Base-by-base conservation (phyloP, 2,113 vertebrate species). In the Scomber japonicus region DNA sequence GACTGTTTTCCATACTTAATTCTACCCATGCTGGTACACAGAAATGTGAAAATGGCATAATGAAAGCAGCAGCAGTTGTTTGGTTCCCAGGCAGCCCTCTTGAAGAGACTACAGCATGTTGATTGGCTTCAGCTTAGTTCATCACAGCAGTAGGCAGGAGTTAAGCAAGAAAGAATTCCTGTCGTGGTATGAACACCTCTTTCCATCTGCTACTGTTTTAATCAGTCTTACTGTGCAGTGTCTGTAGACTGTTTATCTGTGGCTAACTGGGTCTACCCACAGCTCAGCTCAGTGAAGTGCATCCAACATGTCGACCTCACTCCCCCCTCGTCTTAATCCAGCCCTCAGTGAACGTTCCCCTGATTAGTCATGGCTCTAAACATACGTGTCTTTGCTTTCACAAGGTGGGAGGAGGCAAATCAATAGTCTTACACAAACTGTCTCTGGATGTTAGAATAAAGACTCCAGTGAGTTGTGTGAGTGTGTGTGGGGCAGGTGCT, bases 361-460 rank as follows among this genome's bases (percentile, higher is more conserved):
- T 66, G 65, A 85, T 93, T 71, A 86, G 83, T 81, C 71, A 83
- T 62, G 86, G 71, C 82, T 78, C 80, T 87, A 76, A 66, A 83
- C 84, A 84, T 83, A 63, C 62, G 54, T 81, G 75, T 83, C 70
- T 89, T 46, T 63, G 81, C 80, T 75, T 61, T 83, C 48, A 74
- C 54, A 4, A 59, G 7, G 79, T 76, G 71, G 85, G 76, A 75
- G 56, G 76, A 80, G 68, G 71, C 9, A 0, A 72, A 88, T 92
- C 88, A 61, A 88, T 87, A 74, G 45, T 78, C 71, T 66, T 31
- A 14, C 66, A 63, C 27, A 88, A 74, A 74, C 53, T 9, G 63
- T 78, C 71, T 82, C 56, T 56, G 24, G 46, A 64, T 78, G 69
- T 31, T 54, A 15, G 35, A 19, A 67, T 21, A 54, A 78, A 64